Evolutionary conservation across 2,113 vertebrate species (phyloP).

Genomic region (Chaetodon trifascialis): DNA sequence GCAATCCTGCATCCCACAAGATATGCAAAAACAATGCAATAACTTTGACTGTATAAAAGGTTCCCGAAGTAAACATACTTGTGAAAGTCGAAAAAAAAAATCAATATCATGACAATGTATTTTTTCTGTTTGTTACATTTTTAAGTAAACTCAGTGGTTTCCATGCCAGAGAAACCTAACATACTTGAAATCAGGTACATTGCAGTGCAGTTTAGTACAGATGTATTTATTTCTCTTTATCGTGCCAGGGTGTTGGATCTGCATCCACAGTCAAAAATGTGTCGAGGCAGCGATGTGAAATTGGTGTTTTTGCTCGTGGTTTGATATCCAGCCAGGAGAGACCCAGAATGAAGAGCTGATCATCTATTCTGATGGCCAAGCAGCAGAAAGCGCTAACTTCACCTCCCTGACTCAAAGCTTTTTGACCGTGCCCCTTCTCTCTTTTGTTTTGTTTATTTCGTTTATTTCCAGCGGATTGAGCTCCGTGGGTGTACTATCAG

Average conservation of each 20-base stretch:
- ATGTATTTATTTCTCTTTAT: conserved; percentile 78
- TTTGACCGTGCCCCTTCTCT: conserved; percentile 63
- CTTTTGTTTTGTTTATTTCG: too few species aligned
- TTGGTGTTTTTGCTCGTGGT: conserved; percentile 23
- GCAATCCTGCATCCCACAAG: conserved; percentile 91
- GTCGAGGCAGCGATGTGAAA: conserved; percentile 20
- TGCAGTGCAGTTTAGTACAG: conserved; percentile 91
- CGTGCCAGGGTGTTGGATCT: conserved; percentile 82
- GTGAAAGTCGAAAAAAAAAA: conserved; percentile 81
- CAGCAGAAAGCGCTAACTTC: conserved; percentile 16
- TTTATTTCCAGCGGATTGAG: conserved; percentile 74
- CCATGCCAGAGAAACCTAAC: conserved; percentile 91
- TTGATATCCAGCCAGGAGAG: conserved; percentile 19
- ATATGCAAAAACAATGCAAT: conserved; percentile 99
- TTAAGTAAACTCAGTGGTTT: conserved; percentile 84
- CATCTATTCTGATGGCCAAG: background rate
- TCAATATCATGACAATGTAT: conserved; percentile 75
- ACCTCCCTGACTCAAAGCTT: conserved; percentile 16
- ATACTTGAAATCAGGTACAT: conserved; percentile 98
- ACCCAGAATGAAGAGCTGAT: background rate
- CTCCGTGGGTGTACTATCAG: conserved; percentile 86
- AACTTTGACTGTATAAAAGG: conserved; percentile 87
- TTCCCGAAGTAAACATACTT: conserved; percentile 81
- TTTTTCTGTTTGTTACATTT: conserved; percentile 90
- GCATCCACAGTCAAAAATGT: conserved; percentile 22